Evolutionary conservation across 2,797 vertebrate species (phyloP).

Genomic region (Anolis apletophallus): DNA sequence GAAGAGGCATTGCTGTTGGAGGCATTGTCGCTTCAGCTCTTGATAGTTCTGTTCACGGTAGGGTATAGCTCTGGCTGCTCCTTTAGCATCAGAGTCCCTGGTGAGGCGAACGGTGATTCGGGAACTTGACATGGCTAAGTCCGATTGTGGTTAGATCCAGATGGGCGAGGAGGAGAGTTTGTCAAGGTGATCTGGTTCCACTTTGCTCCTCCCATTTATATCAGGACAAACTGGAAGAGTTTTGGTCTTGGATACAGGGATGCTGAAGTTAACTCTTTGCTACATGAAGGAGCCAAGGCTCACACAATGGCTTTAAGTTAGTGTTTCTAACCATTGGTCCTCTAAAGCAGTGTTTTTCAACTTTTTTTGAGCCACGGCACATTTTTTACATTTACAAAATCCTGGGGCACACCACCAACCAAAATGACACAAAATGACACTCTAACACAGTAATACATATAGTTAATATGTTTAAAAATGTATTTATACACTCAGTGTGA

Average conservation of each 20-base stretch:
- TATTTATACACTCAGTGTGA: too few species aligned
- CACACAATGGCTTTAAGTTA: too few species aligned
- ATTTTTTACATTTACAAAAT: too few species aligned
- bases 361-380: too few species aligned
- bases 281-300: not conserved
- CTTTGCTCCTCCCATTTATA: not conserved
- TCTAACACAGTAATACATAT: too few species aligned
- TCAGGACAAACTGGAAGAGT: not conserved
- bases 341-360: too few species aligned
- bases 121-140: conserved; percentile 21
- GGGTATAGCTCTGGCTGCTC: not conserved
- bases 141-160: not conserved
- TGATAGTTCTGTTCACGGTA: conserved; percentile 65
- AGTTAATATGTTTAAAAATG: too few species aligned
- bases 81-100: not conserved
- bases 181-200: not conserved
- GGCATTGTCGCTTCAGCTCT: conserved; percentile 56
- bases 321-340: too few species aligned
- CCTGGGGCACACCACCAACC: too few species aligned
- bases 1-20: conserved; percentile 61
- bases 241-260: not conserved
- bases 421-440: too few species aligned
- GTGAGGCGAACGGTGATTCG: conserved; percentile 36
- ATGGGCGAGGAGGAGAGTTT: too few species aligned
- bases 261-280: not conserved